Percentiles rank a stretch among this genome's conserved stretches.
Conservation (phyloP, 2,113 vertebrate genomes). For the Asarcornis scutulata region DNA sequence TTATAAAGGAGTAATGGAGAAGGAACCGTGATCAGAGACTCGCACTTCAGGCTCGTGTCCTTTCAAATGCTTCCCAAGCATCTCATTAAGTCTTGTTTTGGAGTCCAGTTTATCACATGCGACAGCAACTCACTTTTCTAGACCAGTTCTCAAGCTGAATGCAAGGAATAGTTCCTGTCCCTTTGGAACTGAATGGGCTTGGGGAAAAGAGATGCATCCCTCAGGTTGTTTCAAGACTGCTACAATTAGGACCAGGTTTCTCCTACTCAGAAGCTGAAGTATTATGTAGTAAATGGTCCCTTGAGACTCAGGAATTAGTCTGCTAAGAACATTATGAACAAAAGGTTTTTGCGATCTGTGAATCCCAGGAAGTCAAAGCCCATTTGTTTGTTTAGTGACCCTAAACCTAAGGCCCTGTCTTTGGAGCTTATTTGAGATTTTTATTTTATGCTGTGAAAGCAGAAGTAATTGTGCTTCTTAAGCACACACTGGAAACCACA, state of each 20-base stretch:
- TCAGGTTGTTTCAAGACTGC: not conserved
- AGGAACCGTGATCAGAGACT: not conserved
- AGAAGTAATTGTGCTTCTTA: not conserved
- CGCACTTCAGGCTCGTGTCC: not conserved
- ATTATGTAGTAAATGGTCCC: not conserved
- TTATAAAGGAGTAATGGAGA: not conserved
- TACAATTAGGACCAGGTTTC: not conserved
- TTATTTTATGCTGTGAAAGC: not conserved
- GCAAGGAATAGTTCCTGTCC: not conserved
- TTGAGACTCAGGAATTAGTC: not conserved
- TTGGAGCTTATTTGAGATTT: not conserved
- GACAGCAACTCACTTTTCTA: not conserved
- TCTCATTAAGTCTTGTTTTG: not conserved
- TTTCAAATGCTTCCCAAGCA: not conserved
- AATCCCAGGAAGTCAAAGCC: not conserved
- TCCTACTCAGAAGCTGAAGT: not conserved
- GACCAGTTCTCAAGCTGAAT: not conserved
- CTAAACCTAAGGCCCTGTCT: not conserved
- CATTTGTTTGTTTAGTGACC: not conserved
- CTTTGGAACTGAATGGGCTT: not conserved
- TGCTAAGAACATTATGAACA: not conserved
- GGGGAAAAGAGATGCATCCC: not conserved
- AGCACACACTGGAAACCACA: not conserved
- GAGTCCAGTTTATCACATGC: accelerated
- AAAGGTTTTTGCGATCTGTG: not conserved